These are phyloP conservation scores for Columba livia DNA, from an alignment of 2,113 vertebrate genomes.

Conservation along the genomic window DNA sequence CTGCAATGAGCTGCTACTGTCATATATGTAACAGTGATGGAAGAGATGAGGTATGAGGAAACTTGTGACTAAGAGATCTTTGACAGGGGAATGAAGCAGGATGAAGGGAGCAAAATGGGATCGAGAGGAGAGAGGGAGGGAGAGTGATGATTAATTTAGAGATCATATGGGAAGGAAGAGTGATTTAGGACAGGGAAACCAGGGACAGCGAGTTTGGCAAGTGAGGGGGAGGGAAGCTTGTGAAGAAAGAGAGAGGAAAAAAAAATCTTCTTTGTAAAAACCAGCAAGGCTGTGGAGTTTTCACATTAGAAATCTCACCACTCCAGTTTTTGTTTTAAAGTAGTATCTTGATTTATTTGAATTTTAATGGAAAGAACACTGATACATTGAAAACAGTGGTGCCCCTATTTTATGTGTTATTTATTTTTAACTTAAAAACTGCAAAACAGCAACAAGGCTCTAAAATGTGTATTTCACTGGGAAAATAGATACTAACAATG, in stretches of 20 bases:
- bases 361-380: neutral
- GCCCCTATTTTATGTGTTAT: neutral
- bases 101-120: neutral
- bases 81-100: neutral
- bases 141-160: neutral
- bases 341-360: neutral
- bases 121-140: neutral
- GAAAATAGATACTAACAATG: neutral
- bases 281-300: neutral
- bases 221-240: neutral
- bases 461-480: neutral
- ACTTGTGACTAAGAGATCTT: neutral
- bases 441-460: neutral
- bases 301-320: neutral
- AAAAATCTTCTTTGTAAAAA: neutral
- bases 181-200: neutral
- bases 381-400: neutral
- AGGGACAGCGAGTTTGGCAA: neutral
- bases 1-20: neutral
- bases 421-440: neutral
- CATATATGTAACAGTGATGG: neutral
- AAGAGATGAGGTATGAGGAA: neutral
- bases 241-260: neutral
- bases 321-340: neutral
- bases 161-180: constrained; percentile 1